phyloP scores from a whole-genome alignment of 2,888 invertebrate genomes.

The Agonopterix heracliana region DNA sequence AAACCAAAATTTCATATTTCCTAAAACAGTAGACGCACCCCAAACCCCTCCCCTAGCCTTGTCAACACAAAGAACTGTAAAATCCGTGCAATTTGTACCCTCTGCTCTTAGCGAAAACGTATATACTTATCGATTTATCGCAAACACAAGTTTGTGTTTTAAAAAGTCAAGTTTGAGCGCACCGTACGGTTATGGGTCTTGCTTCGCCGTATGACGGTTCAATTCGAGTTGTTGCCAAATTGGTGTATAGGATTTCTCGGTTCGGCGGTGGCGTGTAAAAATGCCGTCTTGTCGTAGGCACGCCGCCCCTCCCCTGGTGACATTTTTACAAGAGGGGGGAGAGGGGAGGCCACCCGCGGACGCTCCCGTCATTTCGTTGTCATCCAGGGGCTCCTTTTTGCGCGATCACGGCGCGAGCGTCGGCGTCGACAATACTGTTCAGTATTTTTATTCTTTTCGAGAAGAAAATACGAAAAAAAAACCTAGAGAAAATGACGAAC shows the following conservation, averaged over 20 bases:
- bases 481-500: constrained; percentile 68
- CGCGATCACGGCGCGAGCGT: constrained; percentile 63
- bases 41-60: constrained; percentile 44
- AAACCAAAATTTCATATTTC: constrained; percentile 53
- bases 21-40: constrained; percentile 53
- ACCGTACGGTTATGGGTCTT: constrained; percentile 21
- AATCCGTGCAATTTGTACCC: constrained; percentile 70
- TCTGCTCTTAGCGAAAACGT: constrained; percentile 50
- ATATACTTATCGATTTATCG: constrained; percentile 73
- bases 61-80: constrained; percentile 62
- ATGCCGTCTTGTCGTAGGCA: constrained; percentile 70
- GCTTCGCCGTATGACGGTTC: constrained; percentile 23
- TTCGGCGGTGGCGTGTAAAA: constrained; percentile 56
- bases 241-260: constrained; percentile 48
- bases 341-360: constrained; percentile 55
- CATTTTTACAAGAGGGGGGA: constrained; percentile 59
- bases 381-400: constrained; percentile 68
- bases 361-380: constrained; percentile 73
- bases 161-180: constrained; percentile 42
- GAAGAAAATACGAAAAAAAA: constrained; percentile 60
- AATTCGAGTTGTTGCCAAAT: constrained; percentile 28
- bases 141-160: constrained; percentile 58
- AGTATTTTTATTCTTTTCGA: constrained; percentile 69
- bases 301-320: constrained; percentile 60
- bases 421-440: constrained; percentile 71